Percentiles rank a stretch among this genome's conserved stretches.
Conservation (phyloP, 2,113 vertebrate species). For the Thinocorus orbignyianus region DNA sequence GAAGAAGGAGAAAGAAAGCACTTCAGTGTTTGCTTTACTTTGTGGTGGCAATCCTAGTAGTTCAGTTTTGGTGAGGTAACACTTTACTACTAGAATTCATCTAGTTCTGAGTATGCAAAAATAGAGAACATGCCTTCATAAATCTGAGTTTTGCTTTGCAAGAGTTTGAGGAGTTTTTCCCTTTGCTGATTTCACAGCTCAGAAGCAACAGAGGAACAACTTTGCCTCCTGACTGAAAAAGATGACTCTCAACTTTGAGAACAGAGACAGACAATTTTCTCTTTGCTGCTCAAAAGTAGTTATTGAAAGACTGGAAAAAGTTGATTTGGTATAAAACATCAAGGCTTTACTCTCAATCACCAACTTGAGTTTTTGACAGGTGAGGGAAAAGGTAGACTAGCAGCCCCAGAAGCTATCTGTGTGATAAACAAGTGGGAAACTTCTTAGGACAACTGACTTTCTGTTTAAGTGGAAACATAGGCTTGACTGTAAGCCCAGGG, state of each 20-base stretch:
- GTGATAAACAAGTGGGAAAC: slow-evolving; percentile 30
- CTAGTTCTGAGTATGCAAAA: not conserved
- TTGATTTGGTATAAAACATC: not conserved
- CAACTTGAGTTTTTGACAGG: not conserved
- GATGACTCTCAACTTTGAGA: not conserved
- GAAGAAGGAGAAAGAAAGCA: not conserved
- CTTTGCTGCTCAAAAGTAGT: not conserved
- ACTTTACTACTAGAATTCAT: not conserved
- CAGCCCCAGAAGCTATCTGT: not conserved
- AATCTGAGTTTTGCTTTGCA: not conserved
- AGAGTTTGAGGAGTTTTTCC: not conserved
- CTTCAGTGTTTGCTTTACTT: not conserved
- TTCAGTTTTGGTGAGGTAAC: not conserved
- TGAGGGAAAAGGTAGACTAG: not conserved
- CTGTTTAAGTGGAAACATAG: slow-evolving; percentile 24
- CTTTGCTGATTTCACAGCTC: not conserved
- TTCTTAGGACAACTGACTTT: not conserved
- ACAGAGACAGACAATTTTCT: not conserved
- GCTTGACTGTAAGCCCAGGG: not conserved
- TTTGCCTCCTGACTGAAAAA: not conserved
- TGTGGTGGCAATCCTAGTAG: not conserved
- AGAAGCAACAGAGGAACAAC: not conserved
- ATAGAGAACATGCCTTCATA: not conserved
- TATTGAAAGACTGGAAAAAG: not conserved
- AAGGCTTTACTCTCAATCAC: not conserved